A percentile compares a stretch with the other conserved stretches of the same genome.
Evolutionary conservation across 2,888 invertebrate genomes (phyloP).

Genomic region (Acronicta alni): DNA sequence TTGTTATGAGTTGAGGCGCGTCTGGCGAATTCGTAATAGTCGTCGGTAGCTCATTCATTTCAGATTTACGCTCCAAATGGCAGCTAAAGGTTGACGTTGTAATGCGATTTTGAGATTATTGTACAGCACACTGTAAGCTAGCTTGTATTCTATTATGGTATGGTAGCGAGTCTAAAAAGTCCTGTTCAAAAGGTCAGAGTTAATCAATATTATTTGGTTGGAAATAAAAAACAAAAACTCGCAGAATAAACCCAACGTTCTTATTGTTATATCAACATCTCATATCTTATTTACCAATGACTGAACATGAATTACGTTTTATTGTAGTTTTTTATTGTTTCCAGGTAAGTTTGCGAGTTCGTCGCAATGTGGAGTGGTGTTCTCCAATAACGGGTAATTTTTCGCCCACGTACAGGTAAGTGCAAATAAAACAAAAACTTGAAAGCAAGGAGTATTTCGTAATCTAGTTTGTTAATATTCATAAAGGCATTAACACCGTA

Average conservation of each 20-base stretch:
- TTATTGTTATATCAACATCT: conserved; percentile 43
- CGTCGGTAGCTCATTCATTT: conserved; percentile 66
- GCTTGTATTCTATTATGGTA: conserved; percentile 53
- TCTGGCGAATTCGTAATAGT: conserved; percentile 72
- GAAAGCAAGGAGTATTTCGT: conserved; percentile 37
- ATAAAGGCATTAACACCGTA: conserved; percentile 58
- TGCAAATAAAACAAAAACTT: conserved; percentile 26
- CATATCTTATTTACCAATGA: conserved; percentile 43
- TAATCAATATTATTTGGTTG: conserved; percentile 28
- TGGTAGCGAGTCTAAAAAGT: conserved; percentile 50
- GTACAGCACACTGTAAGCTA: conserved; percentile 59
- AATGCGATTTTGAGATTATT: conserved; percentile 71
- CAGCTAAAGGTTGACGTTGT: conserved; percentile 66
- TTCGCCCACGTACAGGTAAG: conserved; percentile 37
- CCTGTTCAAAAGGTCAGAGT: neutral
- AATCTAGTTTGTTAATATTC: conserved; percentile 52
- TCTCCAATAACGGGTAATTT: conserved; percentile 46
- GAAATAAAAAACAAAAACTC: conserved; percentile 36
- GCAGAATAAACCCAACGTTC: conserved; percentile 36
- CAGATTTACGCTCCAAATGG: conserved; percentile 69
- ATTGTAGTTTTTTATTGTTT: conserved; percentile 60
- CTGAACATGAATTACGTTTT: conserved; percentile 53
- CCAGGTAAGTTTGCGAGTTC: conserved; percentile 58
- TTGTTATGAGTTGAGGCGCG: conserved; percentile 76
- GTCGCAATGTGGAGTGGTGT: conserved; percentile 28